A percentile compares a stretch with the other conserved stretches of the same genome.
These are phyloP conservation scores for Bombus sylvicola DNA, from an alignment of 1,140 invertebrate species.

Conservation along the genomic window DNA sequence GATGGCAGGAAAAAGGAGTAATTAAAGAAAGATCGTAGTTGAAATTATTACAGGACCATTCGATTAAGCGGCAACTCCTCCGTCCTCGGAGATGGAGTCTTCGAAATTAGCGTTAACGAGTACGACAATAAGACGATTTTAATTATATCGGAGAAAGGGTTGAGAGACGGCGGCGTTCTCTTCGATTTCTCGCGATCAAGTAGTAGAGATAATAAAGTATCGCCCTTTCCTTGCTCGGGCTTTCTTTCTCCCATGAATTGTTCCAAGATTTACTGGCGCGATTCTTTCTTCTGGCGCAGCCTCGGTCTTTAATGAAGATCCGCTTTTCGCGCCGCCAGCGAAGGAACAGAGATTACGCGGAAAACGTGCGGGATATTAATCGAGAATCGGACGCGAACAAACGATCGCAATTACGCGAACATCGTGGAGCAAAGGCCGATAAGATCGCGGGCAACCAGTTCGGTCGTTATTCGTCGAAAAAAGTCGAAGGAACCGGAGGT, in stretches of 20 bases:
- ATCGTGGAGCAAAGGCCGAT: not conserved
- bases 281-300: not conserved
- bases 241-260: not conserved
- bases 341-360: constrained; percentile 4
- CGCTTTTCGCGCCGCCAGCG: not conserved
- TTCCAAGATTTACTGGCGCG: constrained; percentile 2
- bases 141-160: constrained; percentile 3
- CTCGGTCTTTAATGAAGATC: constrained; percentile 10
- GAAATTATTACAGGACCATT: constrained; percentile 23
- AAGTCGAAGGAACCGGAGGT: not conserved
- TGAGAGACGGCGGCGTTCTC: no score
- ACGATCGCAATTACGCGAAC: not conserved
- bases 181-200: constrained; percentile 30
- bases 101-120: constrained; percentile 43
- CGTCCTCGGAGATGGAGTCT: not conserved
- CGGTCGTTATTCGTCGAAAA: not conserved
- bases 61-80: constrained; percentile 12
- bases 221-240: no score
- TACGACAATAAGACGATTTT: constrained; percentile 35
- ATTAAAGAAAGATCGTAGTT: not conserved
- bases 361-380: not conserved
- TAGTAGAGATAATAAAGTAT: constrained; percentile 22
- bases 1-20: not conserved
- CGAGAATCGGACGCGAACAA: constrained; percentile 1
- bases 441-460: not conserved